phyloP scores from a whole-genome alignment of 2,113 vertebrate species.

The Chauna torquata region DNA sequence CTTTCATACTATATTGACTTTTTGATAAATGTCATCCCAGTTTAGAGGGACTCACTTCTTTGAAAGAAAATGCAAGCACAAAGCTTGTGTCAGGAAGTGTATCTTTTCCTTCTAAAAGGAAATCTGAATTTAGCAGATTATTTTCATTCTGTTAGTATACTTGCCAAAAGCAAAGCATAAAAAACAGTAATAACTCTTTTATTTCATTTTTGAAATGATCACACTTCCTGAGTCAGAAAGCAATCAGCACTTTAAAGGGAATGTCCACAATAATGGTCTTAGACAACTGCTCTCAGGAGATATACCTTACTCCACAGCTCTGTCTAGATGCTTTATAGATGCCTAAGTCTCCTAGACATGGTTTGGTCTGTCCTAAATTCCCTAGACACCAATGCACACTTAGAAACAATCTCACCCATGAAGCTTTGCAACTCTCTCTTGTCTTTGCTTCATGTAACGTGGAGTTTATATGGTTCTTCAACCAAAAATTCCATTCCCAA shows the following conservation, averaged over 20 bases:
- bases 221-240: not conserved
- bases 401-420: not conserved
- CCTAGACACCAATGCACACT: not conserved
- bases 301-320: not conserved
- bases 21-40: not conserved
- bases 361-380: not conserved
- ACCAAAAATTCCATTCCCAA: not conserved
- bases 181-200: not conserved
- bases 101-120: not conserved
- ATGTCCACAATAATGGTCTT: not conserved
- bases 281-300: not conserved
- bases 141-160: not conserved
- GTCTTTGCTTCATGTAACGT: not conserved
- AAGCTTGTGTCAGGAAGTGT: not conserved
- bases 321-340: not conserved
- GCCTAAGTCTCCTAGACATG: not conserved
- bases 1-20: not conserved
- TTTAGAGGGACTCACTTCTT: conserved; percentile 5
- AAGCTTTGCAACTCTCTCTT: not conserved
- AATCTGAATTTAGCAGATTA: not conserved
- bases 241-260: not conserved
- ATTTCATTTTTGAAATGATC: not conserved
- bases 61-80: conserved; percentile 18
- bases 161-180: not conserved
- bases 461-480: not conserved